A percentile compares a stretch with the other conserved stretches of the same genome.
phyloP scores from a whole-genome alignment of 2,797 vertebrate species.

The Artibeus jamaicensis region DNA sequence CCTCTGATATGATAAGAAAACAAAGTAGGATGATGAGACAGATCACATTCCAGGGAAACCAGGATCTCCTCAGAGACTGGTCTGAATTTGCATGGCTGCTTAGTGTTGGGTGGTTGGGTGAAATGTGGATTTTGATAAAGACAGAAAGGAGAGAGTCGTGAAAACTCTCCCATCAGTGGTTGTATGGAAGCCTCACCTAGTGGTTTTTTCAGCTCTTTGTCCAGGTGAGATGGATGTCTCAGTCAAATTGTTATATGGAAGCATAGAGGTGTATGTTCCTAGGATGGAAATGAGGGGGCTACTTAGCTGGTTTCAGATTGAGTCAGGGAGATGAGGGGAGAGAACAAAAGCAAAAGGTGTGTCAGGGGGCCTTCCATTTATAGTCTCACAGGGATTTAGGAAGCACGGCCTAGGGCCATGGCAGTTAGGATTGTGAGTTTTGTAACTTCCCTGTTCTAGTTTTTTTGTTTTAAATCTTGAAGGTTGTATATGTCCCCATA shows the following conservation, averaged over 20 bases:
- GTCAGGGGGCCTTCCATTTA: neutral
- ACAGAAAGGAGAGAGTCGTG: no score
- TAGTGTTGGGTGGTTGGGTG: neutral
- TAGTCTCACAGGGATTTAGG: neutral
- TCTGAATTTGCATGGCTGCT: neutral
- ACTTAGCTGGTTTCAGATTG: neutral
- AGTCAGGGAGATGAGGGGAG: neutral
- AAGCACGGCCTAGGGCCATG: neutral
- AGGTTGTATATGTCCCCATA: neutral
- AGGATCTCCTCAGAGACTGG: neutral
- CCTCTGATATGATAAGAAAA: neutral
- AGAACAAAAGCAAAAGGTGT: neutral
- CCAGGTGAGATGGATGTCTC: neutral
- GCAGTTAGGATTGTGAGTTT: neutral
- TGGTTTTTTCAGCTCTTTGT: neutral
- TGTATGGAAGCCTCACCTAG: neutral
- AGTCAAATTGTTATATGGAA: neutral
- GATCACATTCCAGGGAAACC: neutral
- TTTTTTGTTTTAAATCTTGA: neutral
- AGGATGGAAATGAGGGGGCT: neutral
- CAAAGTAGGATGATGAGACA: neutral
- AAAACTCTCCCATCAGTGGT: neutral
- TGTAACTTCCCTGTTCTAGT: neutral
- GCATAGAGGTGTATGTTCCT: neutral
- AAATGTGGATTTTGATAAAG: neutral